A percentile compares a stretch with the other conserved stretches of the same genome.
Evolutionary conservation across 2,888 invertebrate species (phyloP).

Genomic region (Metopia argyrocephala): DNA sequence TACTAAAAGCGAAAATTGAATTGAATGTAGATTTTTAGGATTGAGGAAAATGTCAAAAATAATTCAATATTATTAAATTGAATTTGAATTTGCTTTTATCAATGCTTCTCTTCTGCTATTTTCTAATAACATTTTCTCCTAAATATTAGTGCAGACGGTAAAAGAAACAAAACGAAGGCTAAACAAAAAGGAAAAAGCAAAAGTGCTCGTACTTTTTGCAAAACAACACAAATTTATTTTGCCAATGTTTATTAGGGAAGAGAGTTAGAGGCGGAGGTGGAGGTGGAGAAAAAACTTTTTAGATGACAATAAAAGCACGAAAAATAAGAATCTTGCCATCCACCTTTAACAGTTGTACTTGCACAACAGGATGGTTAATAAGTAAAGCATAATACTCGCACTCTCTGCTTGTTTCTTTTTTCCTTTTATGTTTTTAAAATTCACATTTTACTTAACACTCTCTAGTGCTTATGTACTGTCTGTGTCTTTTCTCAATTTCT

Average conservation of each 20-base stretch:
- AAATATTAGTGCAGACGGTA: constrained; percentile 22
- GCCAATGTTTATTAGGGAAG: too few species aligned
- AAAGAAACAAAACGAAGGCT: not conserved
- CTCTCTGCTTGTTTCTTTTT: not conserved
- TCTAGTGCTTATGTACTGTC: not conserved
- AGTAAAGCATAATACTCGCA: not conserved
- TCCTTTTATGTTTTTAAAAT: constrained; percentile 8
- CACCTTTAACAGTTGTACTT: too few species aligned
- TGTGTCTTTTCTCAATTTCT: not conserved
- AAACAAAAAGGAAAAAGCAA: not conserved
- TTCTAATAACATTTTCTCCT: not conserved
- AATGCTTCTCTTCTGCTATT: constrained; percentile 22
- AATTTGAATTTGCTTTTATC: constrained; percentile 53
- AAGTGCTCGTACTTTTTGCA: not conserved
- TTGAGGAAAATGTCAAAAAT: constrained; percentile 54
- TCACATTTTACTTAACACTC: constrained; percentile 34
- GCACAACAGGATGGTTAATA: too few species aligned
- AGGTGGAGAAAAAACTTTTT: not conserved
- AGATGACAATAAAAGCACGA: not conserved
- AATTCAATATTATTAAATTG: constrained; percentile 53
- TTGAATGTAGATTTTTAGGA: constrained; percentile 42
- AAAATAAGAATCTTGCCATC: not conserved
- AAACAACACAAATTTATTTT: too few species aligned
- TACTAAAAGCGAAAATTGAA: constrained; percentile 49
- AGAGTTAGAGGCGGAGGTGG: too few species aligned